phyloP scores from a whole-genome alignment of 2,888 invertebrate species.

The Tinea trinotella region DNA sequence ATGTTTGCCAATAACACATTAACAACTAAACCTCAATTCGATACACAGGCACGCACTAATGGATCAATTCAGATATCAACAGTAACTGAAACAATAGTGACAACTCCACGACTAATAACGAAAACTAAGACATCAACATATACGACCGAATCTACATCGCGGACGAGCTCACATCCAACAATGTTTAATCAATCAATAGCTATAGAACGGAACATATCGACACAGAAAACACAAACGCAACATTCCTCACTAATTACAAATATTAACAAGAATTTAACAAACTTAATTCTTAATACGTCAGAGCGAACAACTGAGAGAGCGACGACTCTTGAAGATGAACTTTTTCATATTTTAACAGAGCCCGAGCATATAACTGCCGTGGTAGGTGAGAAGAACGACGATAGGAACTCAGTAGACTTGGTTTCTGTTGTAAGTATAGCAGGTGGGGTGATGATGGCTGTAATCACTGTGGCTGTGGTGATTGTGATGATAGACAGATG shows the following conservation, averaged over 20 bases:
- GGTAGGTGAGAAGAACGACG: constrained; percentile 56
- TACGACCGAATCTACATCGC: constrained; percentile 23
- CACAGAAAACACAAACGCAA: neutral
- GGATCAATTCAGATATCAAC: constrained; percentile 12
- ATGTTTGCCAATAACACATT: constrained; percentile 38
- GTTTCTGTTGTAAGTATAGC: constrained; percentile 66
- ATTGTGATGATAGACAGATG: constrained; percentile 65
- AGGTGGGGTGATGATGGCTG: constrained; percentile 64
- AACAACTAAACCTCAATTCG: constrained; percentile 29
- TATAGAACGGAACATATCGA: constrained; percentile 3
- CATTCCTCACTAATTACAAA: constrained; percentile 12
- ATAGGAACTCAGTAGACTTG: constrained; percentile 52
- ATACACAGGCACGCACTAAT: constrained; percentile 21
- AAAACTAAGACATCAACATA: constrained; percentile 25
- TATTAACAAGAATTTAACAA: constrained; percentile 21
- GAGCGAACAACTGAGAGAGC: constrained; percentile 30
- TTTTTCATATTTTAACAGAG: constrained; percentile 70
- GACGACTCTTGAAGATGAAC: constrained; percentile 54
- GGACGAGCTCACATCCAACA: constrained; percentile 19
- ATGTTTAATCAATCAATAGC: neutral
- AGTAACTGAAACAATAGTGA: constrained; percentile 12
- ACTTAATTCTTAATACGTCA: constrained; percentile 23
- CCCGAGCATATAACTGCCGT: constrained; percentile 69
- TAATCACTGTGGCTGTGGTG: constrained; percentile 62
- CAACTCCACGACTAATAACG: constrained; percentile 23